phyloP scores from a whole-genome alignment of 2,888 invertebrate species.

The Tanytarsus gracilentus region DNA sequence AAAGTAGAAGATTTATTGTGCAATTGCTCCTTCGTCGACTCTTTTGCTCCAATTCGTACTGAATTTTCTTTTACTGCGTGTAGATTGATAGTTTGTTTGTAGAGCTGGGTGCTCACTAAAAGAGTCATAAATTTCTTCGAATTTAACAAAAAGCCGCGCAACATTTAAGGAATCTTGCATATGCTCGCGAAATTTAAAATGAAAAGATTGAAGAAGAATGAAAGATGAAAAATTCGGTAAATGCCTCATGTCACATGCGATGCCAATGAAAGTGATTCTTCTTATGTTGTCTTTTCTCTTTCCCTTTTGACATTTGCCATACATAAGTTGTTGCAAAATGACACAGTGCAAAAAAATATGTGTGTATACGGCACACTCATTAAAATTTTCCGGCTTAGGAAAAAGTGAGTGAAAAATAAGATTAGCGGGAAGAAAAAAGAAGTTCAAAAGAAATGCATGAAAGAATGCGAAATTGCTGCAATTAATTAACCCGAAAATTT shows the following conservation, averaged over 20 bases:
- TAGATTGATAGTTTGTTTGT: not conserved
- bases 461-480: constrained; percentile 27
- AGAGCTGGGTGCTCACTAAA: not conserved
- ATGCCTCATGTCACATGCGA: constrained; percentile 1
- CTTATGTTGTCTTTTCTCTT: not conserved
- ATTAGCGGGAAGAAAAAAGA: constrained; percentile 6
- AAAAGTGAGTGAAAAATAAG: not conserved
- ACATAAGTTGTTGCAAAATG: not conserved
- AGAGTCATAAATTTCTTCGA: constrained; percentile 11
- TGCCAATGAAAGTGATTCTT: not conserved
- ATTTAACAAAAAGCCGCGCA: not conserved
- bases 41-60: no score
- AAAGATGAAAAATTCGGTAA: not conserved
- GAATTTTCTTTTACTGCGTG: no score
- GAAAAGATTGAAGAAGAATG: not conserved
- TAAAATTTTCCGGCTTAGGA: constrained; percentile 29
- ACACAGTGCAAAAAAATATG: not conserved
- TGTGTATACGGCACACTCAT: constrained; percentile 16
- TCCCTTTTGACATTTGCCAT: not conserved
- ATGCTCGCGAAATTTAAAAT: constrained; percentile 7
- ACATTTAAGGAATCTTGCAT: constrained; percentile 9
- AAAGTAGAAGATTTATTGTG: constrained; percentile 15
- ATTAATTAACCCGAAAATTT: constrained; percentile 29
- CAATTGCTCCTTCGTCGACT: constrained; percentile 7
- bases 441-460: constrained; percentile 26